These are phyloP conservation scores for Formica aserva DNA, from an alignment of 2,888 invertebrate species.

Conservation along the genomic window DNA sequence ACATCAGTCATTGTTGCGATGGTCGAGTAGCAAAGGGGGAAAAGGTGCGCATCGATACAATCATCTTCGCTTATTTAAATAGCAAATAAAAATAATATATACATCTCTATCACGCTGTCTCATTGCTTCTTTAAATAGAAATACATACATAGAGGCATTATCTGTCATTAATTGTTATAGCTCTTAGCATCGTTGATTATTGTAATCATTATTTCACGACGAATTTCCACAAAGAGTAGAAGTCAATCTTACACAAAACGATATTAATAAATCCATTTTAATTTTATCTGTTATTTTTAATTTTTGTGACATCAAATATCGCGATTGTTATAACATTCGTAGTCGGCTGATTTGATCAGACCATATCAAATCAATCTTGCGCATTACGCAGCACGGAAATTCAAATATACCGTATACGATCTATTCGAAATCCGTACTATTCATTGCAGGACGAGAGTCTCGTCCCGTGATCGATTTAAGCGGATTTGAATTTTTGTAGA, in stretches of 20 bases:
- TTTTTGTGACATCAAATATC: background rate
- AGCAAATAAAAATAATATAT: constrained; percentile 4
- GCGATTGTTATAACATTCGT: background rate
- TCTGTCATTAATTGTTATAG: background rate
- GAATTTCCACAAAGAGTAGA: background rate
- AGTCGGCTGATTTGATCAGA: background rate
- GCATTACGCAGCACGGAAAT: background rate
- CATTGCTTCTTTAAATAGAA: background rate
- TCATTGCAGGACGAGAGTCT: background rate
- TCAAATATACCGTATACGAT: background rate
- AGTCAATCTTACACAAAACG: background rate
- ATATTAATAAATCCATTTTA: background rate
- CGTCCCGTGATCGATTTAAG: constrained; percentile 40
- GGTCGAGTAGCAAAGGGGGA: constrained; percentile 29
- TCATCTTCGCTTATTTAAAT: background rate
- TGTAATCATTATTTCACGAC: background rate
- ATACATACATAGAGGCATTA: background rate
- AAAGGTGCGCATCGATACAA: background rate
- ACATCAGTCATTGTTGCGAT: constrained; percentile 48
- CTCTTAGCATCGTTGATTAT: background rate
- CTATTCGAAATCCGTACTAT: constrained; percentile 9
- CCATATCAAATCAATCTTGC: background rate
- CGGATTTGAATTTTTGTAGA: constrained; percentile 58
- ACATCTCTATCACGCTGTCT: background rate
- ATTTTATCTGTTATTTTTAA: background rate